Base-by-base conservation (phyloP, 2,113 vertebrate genomes). In the Perca fluviatilis region DNA sequence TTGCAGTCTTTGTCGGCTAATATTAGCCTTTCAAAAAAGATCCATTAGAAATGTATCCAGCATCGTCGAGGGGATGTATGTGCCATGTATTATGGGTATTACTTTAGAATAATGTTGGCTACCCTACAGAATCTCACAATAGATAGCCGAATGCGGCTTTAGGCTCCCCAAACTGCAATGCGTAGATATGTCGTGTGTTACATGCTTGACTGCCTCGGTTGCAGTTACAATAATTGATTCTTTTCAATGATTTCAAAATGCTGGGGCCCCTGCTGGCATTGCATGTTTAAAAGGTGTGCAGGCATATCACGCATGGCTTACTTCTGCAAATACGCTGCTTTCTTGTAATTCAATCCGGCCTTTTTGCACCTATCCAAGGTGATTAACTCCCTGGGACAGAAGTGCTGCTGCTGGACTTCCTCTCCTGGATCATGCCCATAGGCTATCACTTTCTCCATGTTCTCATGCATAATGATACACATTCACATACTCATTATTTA, bases 151-250 rank as follows among this genome's bases (percentile, higher is more conserved):
- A 90, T 87, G 89, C 85, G 84, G 83, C 86, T 89, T 85, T 71
- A 69, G 91, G 74, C 70, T 86, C 79, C 83, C 82, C 69, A 77
- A 88, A 90, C 90, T 93, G 89, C 90, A 94, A 89, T 74, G 83
- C 65, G 74, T 71, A 92, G 95, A 95, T 96, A 94, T 93, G 95
- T 93, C 74, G 70, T 93, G 94, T 86, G 92, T 94, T 94, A 92
- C 94, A 95, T 94, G 95, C 95, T 94, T 92, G 94, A 88, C 87
- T 94, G 92, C 85, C 87, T 86, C 75, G 51, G 91, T 93, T 95
- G 94, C 93, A 95, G 95, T 94, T 92, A 94, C 93, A 93, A 92
- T 95, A 96, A 96, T 95, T 95, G 95, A 95, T 95, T 96, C 92
- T 94, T 95, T 96, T 96, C 91, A 95, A 85, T 86, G 92, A 93